phyloP scores from a whole-genome alignment of 2,888 invertebrate species.

The Aleiodes testaceus region DNA sequence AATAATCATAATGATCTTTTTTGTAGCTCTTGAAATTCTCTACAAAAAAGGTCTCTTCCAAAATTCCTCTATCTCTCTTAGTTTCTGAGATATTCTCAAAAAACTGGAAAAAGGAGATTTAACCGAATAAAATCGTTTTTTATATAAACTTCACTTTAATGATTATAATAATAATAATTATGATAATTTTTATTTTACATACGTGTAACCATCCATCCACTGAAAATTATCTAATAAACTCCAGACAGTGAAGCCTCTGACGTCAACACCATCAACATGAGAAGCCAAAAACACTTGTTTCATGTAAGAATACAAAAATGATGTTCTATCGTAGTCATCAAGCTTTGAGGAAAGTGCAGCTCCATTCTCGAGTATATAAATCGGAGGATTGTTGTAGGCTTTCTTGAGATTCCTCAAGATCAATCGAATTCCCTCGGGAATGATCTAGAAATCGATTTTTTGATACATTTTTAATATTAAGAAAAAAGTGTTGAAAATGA shows the following conservation, averaged over 20 bases:
- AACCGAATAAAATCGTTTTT: no score
- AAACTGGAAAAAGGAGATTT: no score
- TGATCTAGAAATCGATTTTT: slow-evolving; percentile 56
- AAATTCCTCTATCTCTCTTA: no score
- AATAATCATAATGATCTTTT: no score
- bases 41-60: no score
- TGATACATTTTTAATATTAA: background rate
- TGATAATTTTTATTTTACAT: slow-evolving; percentile 56
- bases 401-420: slow-evolving; percentile 69
- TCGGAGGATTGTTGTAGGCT: slow-evolving; percentile 67
- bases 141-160: no score
- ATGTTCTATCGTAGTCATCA: slow-evolving; percentile 58
- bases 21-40: no score
- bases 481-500: no score
- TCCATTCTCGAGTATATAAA: slow-evolving; percentile 72
- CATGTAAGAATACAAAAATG: slow-evolving; percentile 71
- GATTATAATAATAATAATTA: background rate
- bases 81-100: no score
- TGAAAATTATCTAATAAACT: slow-evolving; percentile 81
- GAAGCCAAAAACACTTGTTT: slow-evolving; percentile 73
- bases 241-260: slow-evolving; percentile 77
- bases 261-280: slow-evolving; percentile 72
- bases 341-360: slow-evolving; percentile 58
- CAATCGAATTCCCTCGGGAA: slow-evolving; percentile 71
- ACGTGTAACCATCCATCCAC: slow-evolving; percentile 78